A percentile compares a stretch with the other conserved stretches of the same genome.
Conservation (phyloP, 1,140 invertebrate genomes). For the Achroia grisella region DNA sequence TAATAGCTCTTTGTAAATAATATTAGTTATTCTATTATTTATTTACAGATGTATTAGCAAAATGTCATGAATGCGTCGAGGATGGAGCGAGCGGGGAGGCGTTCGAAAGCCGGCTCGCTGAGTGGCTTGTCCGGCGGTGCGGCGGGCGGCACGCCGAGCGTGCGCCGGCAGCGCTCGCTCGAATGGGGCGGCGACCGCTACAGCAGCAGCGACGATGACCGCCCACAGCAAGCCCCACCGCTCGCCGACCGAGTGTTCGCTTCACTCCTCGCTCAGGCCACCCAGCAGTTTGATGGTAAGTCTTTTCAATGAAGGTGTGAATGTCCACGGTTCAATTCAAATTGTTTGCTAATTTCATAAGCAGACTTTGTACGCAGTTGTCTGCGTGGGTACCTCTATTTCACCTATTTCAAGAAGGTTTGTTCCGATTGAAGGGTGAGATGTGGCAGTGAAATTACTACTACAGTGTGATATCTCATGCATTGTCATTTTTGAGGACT, state of each 20-base stretch:
- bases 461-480: too few relatives aligned
- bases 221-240: constrained; percentile 66
- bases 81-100: constrained; percentile 63
- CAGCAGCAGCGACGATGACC: constrained; percentile 78
- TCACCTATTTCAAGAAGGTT: too few relatives aligned
- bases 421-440: too few relatives aligned
- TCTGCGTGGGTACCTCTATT: too few relatives aligned
- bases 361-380: too few relatives aligned
- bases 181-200: constrained; percentile 79
- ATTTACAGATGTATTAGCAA: constrained; percentile 36
- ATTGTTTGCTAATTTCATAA: too few relatives aligned
- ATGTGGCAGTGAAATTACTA: too few relatives aligned
- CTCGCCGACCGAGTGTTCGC: constrained; percentile 78
- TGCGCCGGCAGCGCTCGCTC: constrained; percentile 77
- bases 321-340: not conserved
- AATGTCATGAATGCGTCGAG: constrained; percentile 46
- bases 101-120: constrained; percentile 59
- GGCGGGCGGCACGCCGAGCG: constrained; percentile 20
- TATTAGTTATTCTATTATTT: too few relatives aligned
- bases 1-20: too few relatives aligned
- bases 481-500: too few relatives aligned
- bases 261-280: constrained; percentile 76
- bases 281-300: constrained; percentile 76
- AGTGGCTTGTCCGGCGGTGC: constrained; percentile 44
- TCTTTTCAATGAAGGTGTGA: constrained; percentile 3